A percentile compares a stretch with the other conserved stretches of the same genome.
phyloP scores from a whole-genome alignment of 2,113 vertebrate species.

The Grammomys surdaster region DNA sequence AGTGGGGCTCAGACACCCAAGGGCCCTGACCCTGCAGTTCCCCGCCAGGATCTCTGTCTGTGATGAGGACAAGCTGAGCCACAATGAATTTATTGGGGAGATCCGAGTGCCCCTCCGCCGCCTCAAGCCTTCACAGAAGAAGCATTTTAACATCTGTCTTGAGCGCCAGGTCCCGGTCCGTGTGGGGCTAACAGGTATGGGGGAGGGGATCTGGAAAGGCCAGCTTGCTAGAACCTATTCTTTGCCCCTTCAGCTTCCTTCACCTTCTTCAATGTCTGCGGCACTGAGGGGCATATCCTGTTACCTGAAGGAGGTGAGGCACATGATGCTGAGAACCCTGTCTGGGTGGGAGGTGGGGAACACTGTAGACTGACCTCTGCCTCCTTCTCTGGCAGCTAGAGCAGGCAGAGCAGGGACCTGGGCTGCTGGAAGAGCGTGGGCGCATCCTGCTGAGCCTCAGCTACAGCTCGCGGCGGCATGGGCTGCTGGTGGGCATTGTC shows the following conservation, averaged over 20 bases:
- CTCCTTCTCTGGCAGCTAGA: conserved; percentile 86
- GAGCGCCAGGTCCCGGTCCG: conserved; percentile 91
- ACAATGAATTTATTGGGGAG: conserved; percentile 94
- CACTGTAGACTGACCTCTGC: neutral
- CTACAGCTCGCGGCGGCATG: conserved; percentile 84
- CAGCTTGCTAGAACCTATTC: conserved; percentile 56
- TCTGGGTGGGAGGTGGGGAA: neutral
- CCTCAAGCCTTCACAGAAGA: conserved; percentile 90
- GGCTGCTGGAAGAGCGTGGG: conserved; percentile 91
- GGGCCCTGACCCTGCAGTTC: conserved; percentile 62
- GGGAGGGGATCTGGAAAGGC: neutral
- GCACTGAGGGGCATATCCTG: conserved; percentile 93
- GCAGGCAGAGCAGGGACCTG: conserved; percentile 88
- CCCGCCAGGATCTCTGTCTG: conserved; percentile 91
- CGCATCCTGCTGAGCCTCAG: conserved; percentile 91
- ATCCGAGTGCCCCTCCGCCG: conserved; percentile 91
- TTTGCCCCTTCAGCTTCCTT: conserved; percentile 87
- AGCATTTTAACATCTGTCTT: conserved; percentile 92
- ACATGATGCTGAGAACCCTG: neutral
- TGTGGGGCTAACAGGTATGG: neutral
- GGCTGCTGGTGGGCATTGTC: conserved; percentile 90
- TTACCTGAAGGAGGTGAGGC: conserved; percentile 92
- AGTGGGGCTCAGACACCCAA: neutral
- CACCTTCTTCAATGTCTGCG: conserved; percentile 91
- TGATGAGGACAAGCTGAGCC: conserved; percentile 94